Conservation (phyloP, 2,113 vertebrate species). For the Chionis minor region DNA sequence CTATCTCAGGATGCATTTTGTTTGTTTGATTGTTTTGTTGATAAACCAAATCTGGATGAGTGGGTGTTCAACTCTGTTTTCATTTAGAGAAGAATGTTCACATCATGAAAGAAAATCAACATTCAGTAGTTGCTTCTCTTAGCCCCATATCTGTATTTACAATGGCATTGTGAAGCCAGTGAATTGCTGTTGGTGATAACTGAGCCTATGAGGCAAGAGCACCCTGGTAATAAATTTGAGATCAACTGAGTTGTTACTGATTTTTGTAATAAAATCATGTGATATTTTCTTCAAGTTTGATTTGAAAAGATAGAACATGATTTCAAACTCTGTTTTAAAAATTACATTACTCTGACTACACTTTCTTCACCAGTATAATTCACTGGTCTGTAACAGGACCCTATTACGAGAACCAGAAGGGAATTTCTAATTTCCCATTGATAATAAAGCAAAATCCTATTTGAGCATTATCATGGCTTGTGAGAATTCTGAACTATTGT, state of each 20-base stretch:
- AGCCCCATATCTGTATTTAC: not conserved
- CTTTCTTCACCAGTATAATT: not conserved
- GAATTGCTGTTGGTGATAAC: not conserved
- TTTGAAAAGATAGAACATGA: not conserved
- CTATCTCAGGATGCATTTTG: not conserved
- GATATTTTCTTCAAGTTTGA: not conserved
- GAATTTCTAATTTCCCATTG: not conserved
- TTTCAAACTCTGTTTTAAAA: not conserved
- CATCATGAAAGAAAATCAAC: not conserved
- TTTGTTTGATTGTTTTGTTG: not conserved
- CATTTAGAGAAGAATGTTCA: not conserved
- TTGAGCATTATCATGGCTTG: not conserved
- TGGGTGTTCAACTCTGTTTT: not conserved
- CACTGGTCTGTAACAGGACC: not conserved
- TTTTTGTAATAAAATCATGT: not conserved
- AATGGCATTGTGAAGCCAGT: not conserved
- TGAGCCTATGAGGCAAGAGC: not conserved
- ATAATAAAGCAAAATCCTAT: not conserved
- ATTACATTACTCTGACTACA: accelerated
- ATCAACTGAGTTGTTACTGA: not conserved
- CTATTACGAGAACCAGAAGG: not conserved
- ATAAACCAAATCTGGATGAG: not conserved
- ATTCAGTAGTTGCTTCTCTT: not conserved
- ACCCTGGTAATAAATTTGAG: not conserved
- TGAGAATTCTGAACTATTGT: not conserved